Percentiles rank a stretch among this genome's conserved stretches.
Conservation (phyloP, 2,113 vertebrate species). For the Brevimyrus niger region DNA sequence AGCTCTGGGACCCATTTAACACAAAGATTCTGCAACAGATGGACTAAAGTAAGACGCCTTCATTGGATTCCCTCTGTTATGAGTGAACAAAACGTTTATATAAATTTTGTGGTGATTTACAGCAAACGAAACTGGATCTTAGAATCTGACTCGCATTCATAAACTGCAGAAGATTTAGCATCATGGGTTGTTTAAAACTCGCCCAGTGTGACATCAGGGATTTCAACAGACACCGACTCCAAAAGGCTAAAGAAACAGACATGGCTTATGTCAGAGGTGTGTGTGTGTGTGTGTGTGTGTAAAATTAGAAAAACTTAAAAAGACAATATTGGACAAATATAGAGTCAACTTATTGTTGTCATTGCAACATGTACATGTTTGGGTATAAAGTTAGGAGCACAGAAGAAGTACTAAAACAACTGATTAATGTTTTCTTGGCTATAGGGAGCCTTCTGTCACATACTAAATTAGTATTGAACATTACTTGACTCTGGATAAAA, state of each 20-base stretch:
- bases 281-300: no score
- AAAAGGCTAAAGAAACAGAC: neutral
- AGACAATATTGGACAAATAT: no score
- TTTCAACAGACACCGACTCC: neutral
- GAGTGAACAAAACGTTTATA: neutral
- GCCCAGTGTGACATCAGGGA: neutral
- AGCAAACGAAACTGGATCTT: neutral
- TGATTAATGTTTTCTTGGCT: no score
- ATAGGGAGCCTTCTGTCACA: no score
- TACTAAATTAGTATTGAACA: no score
- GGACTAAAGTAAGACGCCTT: neutral
- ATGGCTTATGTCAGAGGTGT: neutral
- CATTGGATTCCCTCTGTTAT: neutral
- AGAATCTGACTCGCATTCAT: neutral
- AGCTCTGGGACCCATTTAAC: neutral
- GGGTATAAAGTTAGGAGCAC: no score
- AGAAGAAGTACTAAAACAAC: no score
- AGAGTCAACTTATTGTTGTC: no score
- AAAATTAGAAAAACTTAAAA: no score
- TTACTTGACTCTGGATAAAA: no score
- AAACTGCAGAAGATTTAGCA: neutral
- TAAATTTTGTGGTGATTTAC: neutral
- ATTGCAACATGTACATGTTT: no score
- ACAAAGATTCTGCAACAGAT: neutral
- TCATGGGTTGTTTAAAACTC: neutral